Conservation (phyloP, 2,888 invertebrate species). For the Ormyrus pomaceus region DNA sequence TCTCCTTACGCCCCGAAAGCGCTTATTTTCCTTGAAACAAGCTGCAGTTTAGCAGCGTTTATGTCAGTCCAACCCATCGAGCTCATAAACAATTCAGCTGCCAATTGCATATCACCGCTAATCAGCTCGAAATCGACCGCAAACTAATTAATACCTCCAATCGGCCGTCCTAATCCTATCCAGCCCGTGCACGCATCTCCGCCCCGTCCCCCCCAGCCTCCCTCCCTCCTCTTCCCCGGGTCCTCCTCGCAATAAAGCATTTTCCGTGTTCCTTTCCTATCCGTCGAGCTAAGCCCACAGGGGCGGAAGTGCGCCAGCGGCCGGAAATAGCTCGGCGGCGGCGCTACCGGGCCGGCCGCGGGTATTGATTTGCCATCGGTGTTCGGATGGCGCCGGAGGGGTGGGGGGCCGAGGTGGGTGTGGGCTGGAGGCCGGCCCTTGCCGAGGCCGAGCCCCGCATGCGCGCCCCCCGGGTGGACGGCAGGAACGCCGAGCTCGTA, state of each 20-base stretch:
- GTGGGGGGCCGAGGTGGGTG: conserved; percentile 47
- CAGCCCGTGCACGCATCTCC: background rate
- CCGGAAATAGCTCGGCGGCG: background rate
- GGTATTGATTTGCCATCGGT: conserved; percentile 75
- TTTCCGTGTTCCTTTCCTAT: conserved; percentile 6
- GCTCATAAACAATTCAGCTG: background rate
- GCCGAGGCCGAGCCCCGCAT: conserved; percentile 58
- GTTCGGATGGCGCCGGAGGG: conserved; percentile 70
- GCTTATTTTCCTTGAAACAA: too few species aligned
- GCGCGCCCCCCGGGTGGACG: conserved; percentile 61
- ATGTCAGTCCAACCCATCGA: background rate
- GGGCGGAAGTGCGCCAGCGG: background rate
- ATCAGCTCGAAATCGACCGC: background rate
- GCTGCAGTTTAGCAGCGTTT: too few species aligned
- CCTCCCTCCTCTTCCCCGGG: too few species aligned
- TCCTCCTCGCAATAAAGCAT: conserved; percentile 26
- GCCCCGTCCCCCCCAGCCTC: too few species aligned
- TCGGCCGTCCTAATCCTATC: background rate
- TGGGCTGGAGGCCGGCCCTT: conserved; percentile 21
- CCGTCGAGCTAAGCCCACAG: background rate
- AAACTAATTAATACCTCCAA: background rate
- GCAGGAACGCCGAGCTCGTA: background rate
- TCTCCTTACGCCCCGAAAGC: too few species aligned
- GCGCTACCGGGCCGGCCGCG: conserved; percentile 6
- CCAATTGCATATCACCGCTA: background rate